Base-by-base conservation (phyloP, 2,888 invertebrate species). In the Stegana nigrithorax region DNA sequence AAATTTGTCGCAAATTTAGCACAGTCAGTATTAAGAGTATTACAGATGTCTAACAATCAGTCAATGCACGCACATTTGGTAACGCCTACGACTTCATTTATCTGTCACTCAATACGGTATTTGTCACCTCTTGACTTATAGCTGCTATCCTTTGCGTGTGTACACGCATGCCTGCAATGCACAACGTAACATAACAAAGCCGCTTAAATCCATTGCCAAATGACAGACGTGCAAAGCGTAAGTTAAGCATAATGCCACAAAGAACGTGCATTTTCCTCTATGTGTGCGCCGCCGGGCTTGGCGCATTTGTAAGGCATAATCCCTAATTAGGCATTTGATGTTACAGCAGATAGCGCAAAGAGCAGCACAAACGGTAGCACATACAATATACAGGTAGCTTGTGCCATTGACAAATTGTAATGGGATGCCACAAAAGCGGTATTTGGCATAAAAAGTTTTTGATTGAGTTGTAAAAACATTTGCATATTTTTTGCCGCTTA, bases 371-470 rank as follows among this genome's bases (percentile, higher is more conserved):
- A 57, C 74, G 76, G 68, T 73, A n/a, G n/a, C n/a, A n/a, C n/a
- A n/a, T n/a, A n/a, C n/a, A n/a, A n/a, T n/a, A n/a, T n/a, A 72
- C 72, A 67, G 62, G 68, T 19, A 25, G 26, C 10, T 17, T 39
- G 26, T 25, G 47, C 56, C 56, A 47, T 70, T 79, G 75, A 76
- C 75, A 76, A 76, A 76, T 76, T 75, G 75, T 76, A 79, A 76
- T 80, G 79, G 75, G 66, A 78, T 72, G 73, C 72, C 73, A 77
- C 79, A 76, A 75, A 78, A 73, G 73, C 75, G 73, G 66, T 78
- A 76, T 78, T 78, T 78, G 78, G 75, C 78, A 80, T 76, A 78
- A 67, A 67, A 63, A 57, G 26, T 56, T 32, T 17, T 55, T 36
- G 53, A 55, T 55, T 55, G 53, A 55, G 32, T 36, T 55, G 21